Evolutionary conservation across 2,888 invertebrate genomes (phyloP), one percentile per base, ranked within the genome.

Genomic region (Nebria salina): DNA sequence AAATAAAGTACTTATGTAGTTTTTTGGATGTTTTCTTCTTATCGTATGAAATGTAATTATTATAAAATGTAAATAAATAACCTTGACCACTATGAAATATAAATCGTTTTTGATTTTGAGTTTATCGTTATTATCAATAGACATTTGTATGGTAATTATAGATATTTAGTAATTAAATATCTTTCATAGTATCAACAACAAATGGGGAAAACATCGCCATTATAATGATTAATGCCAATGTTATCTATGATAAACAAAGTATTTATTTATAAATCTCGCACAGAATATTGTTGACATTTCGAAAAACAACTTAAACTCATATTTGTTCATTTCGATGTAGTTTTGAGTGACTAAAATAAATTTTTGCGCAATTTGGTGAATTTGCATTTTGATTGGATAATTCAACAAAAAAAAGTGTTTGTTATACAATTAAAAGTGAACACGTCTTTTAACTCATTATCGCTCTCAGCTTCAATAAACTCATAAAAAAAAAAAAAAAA

Each of bases 351-450:
- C 25, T 0, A 20, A 20, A 20, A 20, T 20, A 20, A 1, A 1
- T 20, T 1, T 20, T 20, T 20, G 1, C 20, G 1, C 20, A 20
- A 20, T 20, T 20, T 20, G 20, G 25, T 70, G 34, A 20, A 70
- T 70, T 70, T 70, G 25, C 70, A 70, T 70, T 70, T 70, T 70
- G 70, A 70, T 70, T 70, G 70, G 70, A 70, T 70, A 70, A 70
- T 70, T 70, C 70, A 70, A 34, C 34, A 15, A 70, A 54, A 70
- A 70, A 5, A 70, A 25, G n/a, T 5, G 11, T 70, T 70, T 70
- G 34, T 54, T 70, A 70, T 70, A 54, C 54, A 54, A 70, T 70
- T 70, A 70, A 70, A 70, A 70, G 25, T 70, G 25, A 70, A 26
- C 70, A 34, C 11, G 13, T 25, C 68, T 68, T 68, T 1, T 13